Evolutionary conservation across 2,888 invertebrate species (phyloP).

Genomic region (Drosophila atripex): DNA sequence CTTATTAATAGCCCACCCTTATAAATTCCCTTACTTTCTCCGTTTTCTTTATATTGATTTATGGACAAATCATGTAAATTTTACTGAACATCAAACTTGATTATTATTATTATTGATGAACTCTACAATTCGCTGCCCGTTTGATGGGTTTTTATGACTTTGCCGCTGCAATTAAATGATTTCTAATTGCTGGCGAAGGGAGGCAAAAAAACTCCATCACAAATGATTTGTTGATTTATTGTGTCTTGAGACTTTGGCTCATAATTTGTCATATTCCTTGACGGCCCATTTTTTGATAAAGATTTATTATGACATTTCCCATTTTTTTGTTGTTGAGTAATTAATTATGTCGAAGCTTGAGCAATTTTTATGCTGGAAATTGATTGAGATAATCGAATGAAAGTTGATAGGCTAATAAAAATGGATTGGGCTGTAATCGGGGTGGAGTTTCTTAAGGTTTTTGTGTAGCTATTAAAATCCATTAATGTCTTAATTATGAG

Average conservation of each 20-base stretch:
- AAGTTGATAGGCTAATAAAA: constrained; percentile 52
- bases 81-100: constrained; percentile 56
- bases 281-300: constrained; percentile 64
- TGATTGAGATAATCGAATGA: constrained; percentile 54
- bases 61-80: constrained; percentile 82
- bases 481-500: constrained; percentile 45
- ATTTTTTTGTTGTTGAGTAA: constrained; percentile 53
- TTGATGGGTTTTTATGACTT: constrained; percentile 69
- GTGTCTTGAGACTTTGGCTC: constrained; percentile 51
- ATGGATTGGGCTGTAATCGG: constrained; percentile 6
- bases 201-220: constrained; percentile 41
- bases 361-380: constrained; percentile 49
- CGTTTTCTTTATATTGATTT: constrained; percentile 69
- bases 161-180: constrained; percentile 80
- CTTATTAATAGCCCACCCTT: constrained; percentile 52
- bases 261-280: constrained; percentile 72
- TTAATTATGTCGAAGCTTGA: constrained; percentile 31
- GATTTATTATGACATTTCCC: constrained; percentile 80
- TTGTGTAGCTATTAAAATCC: constrained; percentile 23
- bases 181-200: constrained; percentile 73
- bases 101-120: constrained; percentile 60
- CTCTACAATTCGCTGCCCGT: constrained; percentile 38
- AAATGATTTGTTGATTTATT: constrained; percentile 78
- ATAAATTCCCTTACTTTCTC: constrained; percentile 40
- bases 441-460: constrained; percentile 22